These are phyloP conservation scores for Gymnoscopelus braueri DNA, from an alignment of 2,797 vertebrate genomes.

Conservation along the genomic window DNA sequence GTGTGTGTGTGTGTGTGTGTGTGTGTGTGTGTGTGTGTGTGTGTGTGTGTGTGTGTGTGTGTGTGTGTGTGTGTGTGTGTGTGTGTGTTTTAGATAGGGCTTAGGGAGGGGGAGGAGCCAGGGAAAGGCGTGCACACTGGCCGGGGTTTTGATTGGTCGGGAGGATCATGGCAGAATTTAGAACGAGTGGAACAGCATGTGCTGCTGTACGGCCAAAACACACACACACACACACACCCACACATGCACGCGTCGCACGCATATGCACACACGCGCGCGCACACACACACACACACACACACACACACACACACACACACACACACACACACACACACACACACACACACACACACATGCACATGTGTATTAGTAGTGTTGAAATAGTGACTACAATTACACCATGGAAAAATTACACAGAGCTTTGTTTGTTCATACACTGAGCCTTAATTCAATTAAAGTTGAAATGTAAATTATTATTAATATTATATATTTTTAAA, in stretches of 20 bases:
- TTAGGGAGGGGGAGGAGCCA: constrained; percentile 18
- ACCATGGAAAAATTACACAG: neutral
- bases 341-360: neutral
- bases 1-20: constrained; percentile 6
- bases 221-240: constrained; percentile 13
- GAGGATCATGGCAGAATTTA: constrained; percentile 56
- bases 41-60: neutral
- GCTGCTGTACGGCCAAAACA: constrained; percentile 39
- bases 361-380: no score
- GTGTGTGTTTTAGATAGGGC: constrained; percentile 25
- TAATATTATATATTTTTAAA: no score
- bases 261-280: no score
- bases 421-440: neutral
- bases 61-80: neutral
- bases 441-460: no score
- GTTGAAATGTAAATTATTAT: no score
- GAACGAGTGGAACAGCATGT: constrained; percentile 62
- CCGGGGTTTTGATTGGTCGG: constrained; percentile 67
- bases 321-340: constrained; percentile 23
- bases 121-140: constrained; percentile 57
- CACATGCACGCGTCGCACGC: neutral
- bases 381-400: no score
- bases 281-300: constrained; percentile 23
- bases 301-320: neutral
- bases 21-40: neutral